phyloP scores from a whole-genome alignment of 2,888 invertebrate genomes.

The Napeogenes inachia region DNA sequence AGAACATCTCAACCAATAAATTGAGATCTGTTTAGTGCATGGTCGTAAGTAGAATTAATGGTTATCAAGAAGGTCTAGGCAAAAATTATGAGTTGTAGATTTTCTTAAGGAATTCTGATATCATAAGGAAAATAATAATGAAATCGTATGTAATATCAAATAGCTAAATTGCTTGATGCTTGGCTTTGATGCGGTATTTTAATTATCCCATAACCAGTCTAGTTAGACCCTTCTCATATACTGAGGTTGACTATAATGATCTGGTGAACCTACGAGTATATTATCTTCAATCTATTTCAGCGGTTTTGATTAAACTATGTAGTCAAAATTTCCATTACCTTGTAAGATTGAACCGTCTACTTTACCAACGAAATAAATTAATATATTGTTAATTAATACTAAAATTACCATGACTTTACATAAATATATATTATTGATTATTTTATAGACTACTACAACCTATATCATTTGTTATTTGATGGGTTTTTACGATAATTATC shows the following conservation, averaged over 20 bases:
- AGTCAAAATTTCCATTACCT: no score
- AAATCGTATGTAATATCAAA: not conserved
- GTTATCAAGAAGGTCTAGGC: not conserved
- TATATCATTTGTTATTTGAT: no score
- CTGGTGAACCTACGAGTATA: not conserved
- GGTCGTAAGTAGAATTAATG: not conserved
- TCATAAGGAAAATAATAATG: slow-evolving; percentile 1
- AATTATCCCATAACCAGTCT: slow-evolving; percentile 1
- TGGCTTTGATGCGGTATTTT: slow-evolving; percentile 3
- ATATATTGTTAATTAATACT: no score
- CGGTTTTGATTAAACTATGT: not conserved
- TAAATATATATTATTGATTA: no score
- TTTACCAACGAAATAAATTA: no score
- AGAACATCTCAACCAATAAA: not conserved
- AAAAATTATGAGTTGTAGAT: not conserved
- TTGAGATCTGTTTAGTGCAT: slow-evolving; percentile 2
- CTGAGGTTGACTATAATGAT: not conserved
- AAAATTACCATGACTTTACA: no score
- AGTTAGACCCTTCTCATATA: not conserved
- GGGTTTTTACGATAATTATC: no score
- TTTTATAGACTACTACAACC: no score
- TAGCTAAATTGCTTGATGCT: not conserved
- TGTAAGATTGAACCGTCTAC: no score
- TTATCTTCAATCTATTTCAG: not conserved
- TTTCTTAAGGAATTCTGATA: not conserved